A percentile compares a stretch with the other conserved stretches of the same genome.
Evolutionary conservation across 2,888 invertebrate genomes (phyloP).

Genomic region (Euplexia lucipara): DNA sequence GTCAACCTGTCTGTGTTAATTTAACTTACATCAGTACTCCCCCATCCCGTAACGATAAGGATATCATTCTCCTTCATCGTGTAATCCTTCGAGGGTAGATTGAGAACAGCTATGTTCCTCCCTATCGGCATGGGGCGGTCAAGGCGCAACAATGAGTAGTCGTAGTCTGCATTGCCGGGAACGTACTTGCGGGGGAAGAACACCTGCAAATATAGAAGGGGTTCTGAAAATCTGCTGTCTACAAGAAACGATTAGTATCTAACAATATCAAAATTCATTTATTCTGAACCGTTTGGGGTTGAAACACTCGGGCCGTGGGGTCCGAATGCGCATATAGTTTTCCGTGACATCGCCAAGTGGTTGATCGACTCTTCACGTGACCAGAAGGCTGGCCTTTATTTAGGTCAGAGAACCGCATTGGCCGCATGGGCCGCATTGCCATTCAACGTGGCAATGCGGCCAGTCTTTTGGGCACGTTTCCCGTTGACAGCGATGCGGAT

Average conservation of each 20-base stretch:
- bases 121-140: slow-evolving; percentile 87
- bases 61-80: slow-evolving; percentile 79
- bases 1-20: not conserved
- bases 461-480: no score
- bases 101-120: slow-evolving; percentile 85
- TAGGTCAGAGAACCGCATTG: no score
- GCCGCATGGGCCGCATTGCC: no score
- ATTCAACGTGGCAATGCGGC: no score
- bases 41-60: slow-evolving; percentile 86
- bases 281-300: no score
- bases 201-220: slow-evolving; percentile 71
- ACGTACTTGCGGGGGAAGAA: slow-evolving; percentile 81
- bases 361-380: no score
- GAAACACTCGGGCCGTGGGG: no score
- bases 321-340: no score
- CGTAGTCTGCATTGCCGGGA: slow-evolving; percentile 84
- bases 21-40: slow-evolving; percentile 84
- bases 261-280: no score
- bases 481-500: no score
- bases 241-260: not conserved
- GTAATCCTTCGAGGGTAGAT: slow-evolving; percentile 83
- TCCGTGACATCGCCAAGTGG: no score
- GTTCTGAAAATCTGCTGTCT: not conserved
- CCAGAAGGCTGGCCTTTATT: no score
- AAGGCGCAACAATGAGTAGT: slow-evolving; percentile 80